Percentiles rank a stretch among this genome's conserved stretches.
Conservation (phyloP, 2,113 vertebrate genomes). For the Microcebus ravelobensis region DNA sequence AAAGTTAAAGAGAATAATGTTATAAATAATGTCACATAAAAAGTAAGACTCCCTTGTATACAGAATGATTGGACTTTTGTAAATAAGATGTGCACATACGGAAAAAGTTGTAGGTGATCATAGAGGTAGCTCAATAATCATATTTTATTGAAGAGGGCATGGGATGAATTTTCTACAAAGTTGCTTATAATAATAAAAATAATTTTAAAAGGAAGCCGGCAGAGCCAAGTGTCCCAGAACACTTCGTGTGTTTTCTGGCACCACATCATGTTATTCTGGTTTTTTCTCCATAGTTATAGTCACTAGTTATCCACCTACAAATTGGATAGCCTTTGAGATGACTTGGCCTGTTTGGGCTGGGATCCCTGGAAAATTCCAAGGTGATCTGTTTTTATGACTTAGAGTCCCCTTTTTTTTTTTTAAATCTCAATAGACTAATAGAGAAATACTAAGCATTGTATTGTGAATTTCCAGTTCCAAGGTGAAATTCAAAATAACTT, state of each 20-base stretch:
- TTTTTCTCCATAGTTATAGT: slow-evolving; percentile 62
- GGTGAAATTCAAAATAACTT: slow-evolving; percentile 15
- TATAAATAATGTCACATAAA: background rate
- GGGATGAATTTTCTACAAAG: slow-evolving; percentile 46
- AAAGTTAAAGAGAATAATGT: slow-evolving; percentile 21
- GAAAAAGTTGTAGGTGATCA: background rate
- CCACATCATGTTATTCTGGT: slow-evolving; percentile 63
- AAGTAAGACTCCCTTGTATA: background rate
- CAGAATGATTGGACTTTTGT: background rate
- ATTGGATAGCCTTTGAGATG: slow-evolving; percentile 37
- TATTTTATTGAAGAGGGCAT: slow-evolving; percentile 12
- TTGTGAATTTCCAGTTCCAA: slow-evolving; percentile 22
- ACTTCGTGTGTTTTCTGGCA: slow-evolving; percentile 62
- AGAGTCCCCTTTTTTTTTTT: background rate
- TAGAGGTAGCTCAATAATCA: background rate
- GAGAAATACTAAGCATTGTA: background rate
- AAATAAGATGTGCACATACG: background rate
- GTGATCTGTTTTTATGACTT: background rate
- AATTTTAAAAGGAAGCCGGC: slow-evolving; percentile 22
- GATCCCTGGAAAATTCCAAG: slow-evolving; percentile 72
- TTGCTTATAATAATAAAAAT: slow-evolving; percentile 58
- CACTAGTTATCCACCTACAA: slow-evolving; percentile 37
- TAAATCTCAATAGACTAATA: background rate
- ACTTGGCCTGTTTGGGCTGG: slow-evolving; percentile 36
- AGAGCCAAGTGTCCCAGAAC: slow-evolving; percentile 52